Percentiles rank a stretch among this genome's conserved stretches.
These are phyloP conservation scores for Tetragnatha montana DNA, from an alignment of 2,888 invertebrate genomes.

Conservation along the genomic window DNA sequence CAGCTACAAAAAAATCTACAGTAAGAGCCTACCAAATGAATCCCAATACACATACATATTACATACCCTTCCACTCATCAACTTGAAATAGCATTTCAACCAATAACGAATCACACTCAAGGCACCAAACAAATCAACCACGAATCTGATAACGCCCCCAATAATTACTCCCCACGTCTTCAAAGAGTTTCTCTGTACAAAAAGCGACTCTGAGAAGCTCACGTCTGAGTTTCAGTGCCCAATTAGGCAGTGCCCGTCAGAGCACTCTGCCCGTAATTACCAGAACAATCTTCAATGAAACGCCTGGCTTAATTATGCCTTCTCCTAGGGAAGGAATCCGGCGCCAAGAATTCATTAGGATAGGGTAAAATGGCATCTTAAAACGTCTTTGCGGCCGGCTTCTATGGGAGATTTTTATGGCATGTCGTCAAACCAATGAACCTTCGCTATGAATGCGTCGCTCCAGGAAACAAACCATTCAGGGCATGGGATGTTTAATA, in stretches of 20 bases:
- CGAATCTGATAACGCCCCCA: background rate
- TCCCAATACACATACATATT: too few species aligned
- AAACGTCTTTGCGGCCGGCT: conserved; percentile 19
- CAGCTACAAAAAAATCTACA: too few species aligned
- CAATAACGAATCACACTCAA: too few species aligned
- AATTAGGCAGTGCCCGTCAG: conserved; percentile 48
- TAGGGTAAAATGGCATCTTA: conserved; percentile 36
- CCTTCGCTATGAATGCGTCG: background rate
- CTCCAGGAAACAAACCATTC: background rate
- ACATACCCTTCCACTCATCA: too few species aligned
- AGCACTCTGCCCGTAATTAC: conserved; percentile 59
- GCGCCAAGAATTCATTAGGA: conserved; percentile 65
- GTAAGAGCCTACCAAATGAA: too few species aligned
- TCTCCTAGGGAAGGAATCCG: conserved; percentile 38
- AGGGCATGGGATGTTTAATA: background rate
- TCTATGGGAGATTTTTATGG: conserved; percentile 17
- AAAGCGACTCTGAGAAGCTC: background rate
- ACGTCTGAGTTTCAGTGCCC: conserved; percentile 63
- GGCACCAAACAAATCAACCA: too few species aligned
- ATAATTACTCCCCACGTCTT: background rate
- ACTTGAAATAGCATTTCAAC: too few species aligned
- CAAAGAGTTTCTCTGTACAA: background rate
- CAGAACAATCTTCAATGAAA: conserved; percentile 66
- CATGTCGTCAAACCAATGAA: background rate
- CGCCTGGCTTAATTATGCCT: conserved; percentile 64